Evolutionary conservation across 2,888 invertebrate genomes (phyloP).

Genomic region (Anagyrus pseudococci): DNA sequence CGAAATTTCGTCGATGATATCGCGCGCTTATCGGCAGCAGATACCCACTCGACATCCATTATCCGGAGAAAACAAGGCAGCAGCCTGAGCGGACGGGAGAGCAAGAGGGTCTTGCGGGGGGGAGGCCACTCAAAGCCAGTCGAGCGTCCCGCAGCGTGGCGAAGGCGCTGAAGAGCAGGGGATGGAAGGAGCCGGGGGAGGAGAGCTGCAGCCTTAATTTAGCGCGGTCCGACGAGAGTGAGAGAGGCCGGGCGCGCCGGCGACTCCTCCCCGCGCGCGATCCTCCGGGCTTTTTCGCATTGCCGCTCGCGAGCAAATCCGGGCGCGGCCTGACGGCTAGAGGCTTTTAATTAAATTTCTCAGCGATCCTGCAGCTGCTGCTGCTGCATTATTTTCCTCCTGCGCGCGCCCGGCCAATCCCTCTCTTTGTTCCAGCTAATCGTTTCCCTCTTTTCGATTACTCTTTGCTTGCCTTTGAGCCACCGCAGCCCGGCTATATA

Average conservation of each 20-base stretch:
- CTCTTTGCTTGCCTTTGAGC: no score
- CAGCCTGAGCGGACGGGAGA: no score
- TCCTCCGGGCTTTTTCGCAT: conserved; percentile 4
- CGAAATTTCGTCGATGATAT: no score
- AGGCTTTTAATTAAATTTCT: conserved; percentile 35
- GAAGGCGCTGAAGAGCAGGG: background rate
- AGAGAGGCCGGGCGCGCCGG: no score
- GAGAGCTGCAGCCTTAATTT: conserved; percentile 11
- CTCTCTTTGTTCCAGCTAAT: background rate
- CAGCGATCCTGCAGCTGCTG: conserved; percentile 4
- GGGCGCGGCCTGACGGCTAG: conserved; percentile 8
- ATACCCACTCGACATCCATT: no score
- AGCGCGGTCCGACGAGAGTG: conserved; percentile 16
- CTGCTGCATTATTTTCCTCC: background rate
- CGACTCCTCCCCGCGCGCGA: background rate
- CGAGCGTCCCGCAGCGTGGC: background rate
- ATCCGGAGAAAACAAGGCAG: no score
- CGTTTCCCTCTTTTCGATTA: no score
- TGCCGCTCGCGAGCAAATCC: conserved; percentile 7
- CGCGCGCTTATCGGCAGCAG: no score
- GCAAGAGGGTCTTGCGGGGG: no score
- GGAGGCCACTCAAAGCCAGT: background rate
- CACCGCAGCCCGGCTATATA: no score
- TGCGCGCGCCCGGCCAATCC: background rate
- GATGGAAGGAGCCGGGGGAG: background rate